Percentiles rank a stretch among this genome's conserved stretches.
Evolutionary conservation across 2,113 vertebrate species (phyloP).

Genomic region (Centropus bengalensis): DNA sequence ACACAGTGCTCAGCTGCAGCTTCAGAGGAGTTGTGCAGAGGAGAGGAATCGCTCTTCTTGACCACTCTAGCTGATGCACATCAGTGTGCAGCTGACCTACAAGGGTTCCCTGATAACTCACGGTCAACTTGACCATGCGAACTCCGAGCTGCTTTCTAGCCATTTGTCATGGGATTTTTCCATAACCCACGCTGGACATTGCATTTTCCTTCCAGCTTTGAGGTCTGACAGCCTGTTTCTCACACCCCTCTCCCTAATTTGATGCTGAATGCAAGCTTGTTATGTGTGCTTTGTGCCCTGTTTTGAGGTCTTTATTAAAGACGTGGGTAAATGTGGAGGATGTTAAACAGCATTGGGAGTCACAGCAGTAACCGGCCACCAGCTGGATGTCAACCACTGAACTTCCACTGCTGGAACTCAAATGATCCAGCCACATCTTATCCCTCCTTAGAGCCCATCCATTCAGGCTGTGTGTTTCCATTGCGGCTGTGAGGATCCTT

Average conservation of each 20-base stretch:
- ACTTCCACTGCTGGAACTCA: too few species aligned
- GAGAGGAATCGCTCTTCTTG: neutral
- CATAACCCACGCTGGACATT: rapidly evolving
- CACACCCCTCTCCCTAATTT: neutral
- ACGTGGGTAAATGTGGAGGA: too few species aligned
- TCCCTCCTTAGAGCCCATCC: too few species aligned
- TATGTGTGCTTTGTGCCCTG: rapidly evolving
- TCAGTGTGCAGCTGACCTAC: neutral
- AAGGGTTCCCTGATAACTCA: neutral
- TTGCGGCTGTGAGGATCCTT: too few species aligned
- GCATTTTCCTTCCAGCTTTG: neutral
- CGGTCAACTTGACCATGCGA: neutral
- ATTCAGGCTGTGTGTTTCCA: too few species aligned
- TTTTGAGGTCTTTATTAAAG: neutral
- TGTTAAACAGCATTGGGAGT: too few species aligned
- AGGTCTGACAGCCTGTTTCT: neutral
- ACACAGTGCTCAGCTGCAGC: neutral
- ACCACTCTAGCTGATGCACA: neutral
- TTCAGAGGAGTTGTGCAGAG: neutral
- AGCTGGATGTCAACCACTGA: neutral
- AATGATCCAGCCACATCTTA: too few species aligned
- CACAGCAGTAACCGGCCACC: neutral
- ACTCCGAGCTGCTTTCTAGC: neutral
- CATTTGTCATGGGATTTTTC: neutral
- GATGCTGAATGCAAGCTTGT: neutral